Conservation (phyloP, 2,888 invertebrate species). For the Pseudococcus viburni region DNA sequence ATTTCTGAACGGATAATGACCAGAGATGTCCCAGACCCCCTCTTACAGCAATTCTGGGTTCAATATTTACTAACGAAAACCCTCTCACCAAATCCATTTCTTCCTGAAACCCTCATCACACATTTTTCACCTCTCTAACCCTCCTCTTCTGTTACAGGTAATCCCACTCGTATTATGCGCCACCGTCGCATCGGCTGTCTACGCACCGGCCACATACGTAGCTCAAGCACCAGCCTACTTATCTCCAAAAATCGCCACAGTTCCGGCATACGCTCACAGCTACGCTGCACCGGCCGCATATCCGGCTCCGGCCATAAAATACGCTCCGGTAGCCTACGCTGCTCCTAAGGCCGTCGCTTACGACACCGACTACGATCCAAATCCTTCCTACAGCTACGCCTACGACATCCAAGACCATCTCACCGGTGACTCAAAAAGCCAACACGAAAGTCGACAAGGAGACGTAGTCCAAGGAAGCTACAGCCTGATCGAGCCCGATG, state of each 20-base stretch:
- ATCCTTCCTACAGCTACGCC: conserved; percentile 69
- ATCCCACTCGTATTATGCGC: conserved; percentile 70
- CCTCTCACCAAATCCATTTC: too few relatives aligned
- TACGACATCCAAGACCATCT: conserved; percentile 69
- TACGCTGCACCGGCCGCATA: conserved; percentile 68
- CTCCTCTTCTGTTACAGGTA: conserved; percentile 67
- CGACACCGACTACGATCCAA: conserved; percentile 69
- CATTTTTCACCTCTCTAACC: not conserved
- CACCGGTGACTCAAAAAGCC: conserved; percentile 69
- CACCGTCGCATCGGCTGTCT: conserved; percentile 67
- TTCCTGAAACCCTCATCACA: not conserved
- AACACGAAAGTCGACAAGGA: conserved; percentile 69
- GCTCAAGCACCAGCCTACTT: conserved; percentile 61
- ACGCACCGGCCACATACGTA: conserved; percentile 67
- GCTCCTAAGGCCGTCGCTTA: conserved; percentile 74
- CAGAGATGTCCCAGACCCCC: not conserved
- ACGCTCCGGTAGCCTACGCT: conserved; percentile 67
- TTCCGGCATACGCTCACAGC: conserved; percentile 58
- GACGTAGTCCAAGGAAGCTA: conserved; percentile 69
- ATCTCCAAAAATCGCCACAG: conserved; percentile 62
- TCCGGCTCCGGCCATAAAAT: conserved; percentile 67
- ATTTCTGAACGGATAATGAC: too few relatives aligned
- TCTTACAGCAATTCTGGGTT: too few relatives aligned
- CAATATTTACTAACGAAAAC: too few relatives aligned
- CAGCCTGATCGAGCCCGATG: conserved; percentile 69